Base-by-base conservation (phyloP, 2,888 invertebrate genomes). In the Sminthurinus aureus region DNA sequence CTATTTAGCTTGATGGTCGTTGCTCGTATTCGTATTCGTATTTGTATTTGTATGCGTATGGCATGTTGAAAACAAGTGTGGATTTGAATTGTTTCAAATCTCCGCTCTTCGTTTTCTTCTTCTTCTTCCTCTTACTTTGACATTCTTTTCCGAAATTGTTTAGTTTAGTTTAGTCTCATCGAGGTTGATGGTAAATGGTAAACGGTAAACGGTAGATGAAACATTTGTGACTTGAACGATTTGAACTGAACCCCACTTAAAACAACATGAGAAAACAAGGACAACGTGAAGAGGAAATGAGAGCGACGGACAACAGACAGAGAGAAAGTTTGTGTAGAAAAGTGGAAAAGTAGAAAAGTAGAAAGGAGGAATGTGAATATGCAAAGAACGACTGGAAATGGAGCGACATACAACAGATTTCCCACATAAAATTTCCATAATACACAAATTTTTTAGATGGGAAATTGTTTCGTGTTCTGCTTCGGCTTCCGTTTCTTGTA, bases 371-470 rank as follows among this genome's bases (percentile, higher is more conserved):
- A 26, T 26, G 24, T 26, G 24, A 26, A 18, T 20, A 71, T 71
- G 71, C 24, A 22, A 26, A 22, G 22, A 6, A 22, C 24, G 13
- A 26, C 69, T 20, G 13, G 71, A 71, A 2, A 24, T 26, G 26
- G 13, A 26, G 71, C 2, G 15, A 71, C 13, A 26, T 6, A 71
- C 24, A 58, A 58, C 78, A 78, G 78, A 78, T 78, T 78, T 52
- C 58, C 50, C 1, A 51, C 80, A 80, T 80, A 51, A 50, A 80
- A 80, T 80, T 80, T 80, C 79, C 79, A 79, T 79, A 79, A 66
- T 79, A 67, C 66, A 24, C 64, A 58, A 79, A 79, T 66, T 79
- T 79, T 79, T 79, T 24, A 64, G 78, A 78, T 64, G 66, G 18
- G 79, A 26, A 67, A 78, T 38, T 38, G 38, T 38, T 38, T n/a